These are phyloP conservation scores for Coecobrya sp. DNA, from an alignment of 2,888 invertebrate genomes.

Conservation along the genomic window DNA sequence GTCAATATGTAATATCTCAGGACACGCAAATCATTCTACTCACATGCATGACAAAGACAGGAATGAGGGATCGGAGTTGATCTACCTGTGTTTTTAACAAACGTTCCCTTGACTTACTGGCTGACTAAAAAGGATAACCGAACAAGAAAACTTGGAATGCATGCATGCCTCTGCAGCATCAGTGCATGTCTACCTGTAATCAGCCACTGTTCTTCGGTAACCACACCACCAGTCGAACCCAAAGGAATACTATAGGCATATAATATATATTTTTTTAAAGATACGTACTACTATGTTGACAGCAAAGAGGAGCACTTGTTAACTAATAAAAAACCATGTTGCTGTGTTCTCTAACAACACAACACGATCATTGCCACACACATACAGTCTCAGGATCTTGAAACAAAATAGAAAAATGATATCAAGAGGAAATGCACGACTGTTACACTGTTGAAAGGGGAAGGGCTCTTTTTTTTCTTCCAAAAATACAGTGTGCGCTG, in stretches of 20 bases:
- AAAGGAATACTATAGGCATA: not conserved
- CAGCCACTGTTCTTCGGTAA: conserved; percentile 30
- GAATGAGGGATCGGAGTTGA: conserved; percentile 57
- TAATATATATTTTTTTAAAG: not conserved
- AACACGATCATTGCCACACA: conserved; percentile 71
- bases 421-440: conserved; percentile 67
- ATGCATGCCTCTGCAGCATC: conserved; percentile 34
- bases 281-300: conserved; percentile 47
- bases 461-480: conserved; percentile 70
- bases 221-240: not conserved
- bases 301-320: conserved; percentile 54
- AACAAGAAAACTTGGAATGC: conserved; percentile 22
- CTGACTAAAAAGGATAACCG: conserved; percentile 51
- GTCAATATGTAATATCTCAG: not conserved
- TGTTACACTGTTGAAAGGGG: conserved; percentile 57
- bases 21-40: conserved; percentile 18
- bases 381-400: conserved; percentile 55
- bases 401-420: conserved; percentile 72
- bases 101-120: conserved; percentile 69
- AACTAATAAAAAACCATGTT: conserved; percentile 59
- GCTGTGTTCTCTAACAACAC: conserved; percentile 15
- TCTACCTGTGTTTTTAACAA: conserved; percentile 66
- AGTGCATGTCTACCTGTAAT: conserved; percentile 46
- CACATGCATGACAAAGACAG: conserved; percentile 58
- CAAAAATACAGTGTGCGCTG: not conserved